A percentile compares a stretch with the other conserved stretches of the same genome.
phyloP scores from a whole-genome alignment of 2,888 invertebrate genomes.

The Caenorhabditis sp. region DNA sequence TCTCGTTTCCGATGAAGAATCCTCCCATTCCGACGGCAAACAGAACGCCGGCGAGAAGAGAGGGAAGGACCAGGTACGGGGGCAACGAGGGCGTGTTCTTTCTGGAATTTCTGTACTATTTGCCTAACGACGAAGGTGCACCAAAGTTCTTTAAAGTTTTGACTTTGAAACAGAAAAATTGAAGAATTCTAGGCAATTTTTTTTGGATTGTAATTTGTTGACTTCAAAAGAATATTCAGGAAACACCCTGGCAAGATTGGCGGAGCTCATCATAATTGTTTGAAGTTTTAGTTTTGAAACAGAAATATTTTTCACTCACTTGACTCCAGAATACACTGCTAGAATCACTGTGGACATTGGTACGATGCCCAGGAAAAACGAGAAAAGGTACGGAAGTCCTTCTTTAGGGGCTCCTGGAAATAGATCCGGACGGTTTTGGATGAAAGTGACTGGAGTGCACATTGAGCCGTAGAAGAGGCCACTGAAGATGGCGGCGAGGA shows the following conservation, averaged over 20 bases:
- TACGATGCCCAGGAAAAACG: slow-evolving; percentile 84
- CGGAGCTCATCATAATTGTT: no score
- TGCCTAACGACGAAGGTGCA: no score
- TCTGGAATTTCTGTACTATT: no score
- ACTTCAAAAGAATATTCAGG: no score
- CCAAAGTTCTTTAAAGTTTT: no score
- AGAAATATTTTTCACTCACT: slow-evolving; percentile 55
- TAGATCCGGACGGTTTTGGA: slow-evolving; percentile 83
- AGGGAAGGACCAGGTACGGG: slow-evolving; percentile 84
- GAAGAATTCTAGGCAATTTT: no score
- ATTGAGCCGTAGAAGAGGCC: slow-evolving; percentile 84
- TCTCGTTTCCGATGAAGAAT: slow-evolving; percentile 85
- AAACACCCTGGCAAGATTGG: no score
- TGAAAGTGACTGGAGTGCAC: slow-evolving; percentile 84
- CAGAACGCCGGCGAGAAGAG: slow-evolving; percentile 84
- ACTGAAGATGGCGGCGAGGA: slow-evolving; percentile 83
- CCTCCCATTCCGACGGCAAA: slow-evolving; percentile 84
- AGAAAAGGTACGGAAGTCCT: slow-evolving; percentile 84
- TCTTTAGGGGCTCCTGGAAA: slow-evolving; percentile 67
- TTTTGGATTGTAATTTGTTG: no score
- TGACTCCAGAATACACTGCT: slow-evolving; percentile 82
- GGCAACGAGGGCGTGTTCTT: slow-evolving; percentile 77
- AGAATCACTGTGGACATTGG: slow-evolving; percentile 83
- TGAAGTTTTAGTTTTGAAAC: no score
- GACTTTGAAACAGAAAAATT: no score